phyloP scores from a whole-genome alignment of 1,140 invertebrate species.

The Linepithema humile region DNA sequence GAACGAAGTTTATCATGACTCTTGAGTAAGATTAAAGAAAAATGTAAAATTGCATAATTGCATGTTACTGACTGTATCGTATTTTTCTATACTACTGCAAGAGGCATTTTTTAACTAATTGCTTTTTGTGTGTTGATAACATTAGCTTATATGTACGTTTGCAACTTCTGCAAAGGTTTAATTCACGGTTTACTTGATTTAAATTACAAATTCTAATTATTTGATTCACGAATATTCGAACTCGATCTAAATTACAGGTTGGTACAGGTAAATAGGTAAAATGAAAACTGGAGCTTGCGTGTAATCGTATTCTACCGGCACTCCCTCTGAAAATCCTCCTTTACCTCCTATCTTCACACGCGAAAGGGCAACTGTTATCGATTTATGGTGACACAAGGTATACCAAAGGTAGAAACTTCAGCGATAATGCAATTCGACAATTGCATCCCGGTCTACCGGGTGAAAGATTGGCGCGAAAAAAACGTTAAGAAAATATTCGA shows the following conservation, averaged over 20 bases:
- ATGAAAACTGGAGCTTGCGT: neutral
- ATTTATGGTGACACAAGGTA: conserved; percentile 17
- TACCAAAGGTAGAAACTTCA: neutral
- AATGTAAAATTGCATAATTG: conserved; percentile 1
- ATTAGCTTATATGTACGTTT: too few relatives aligned
- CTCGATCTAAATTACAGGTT: too few relatives aligned
- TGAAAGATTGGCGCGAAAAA: neutral
- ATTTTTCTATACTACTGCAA: neutral
- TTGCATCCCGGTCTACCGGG: neutral
- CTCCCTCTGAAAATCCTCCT: neutral
- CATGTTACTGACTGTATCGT: neutral
- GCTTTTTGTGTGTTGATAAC: too few relatives aligned
- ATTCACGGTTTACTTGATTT: neutral
- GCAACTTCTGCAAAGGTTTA: neutral
- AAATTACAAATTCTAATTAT: neutral
- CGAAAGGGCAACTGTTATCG: conserved; percentile 39
- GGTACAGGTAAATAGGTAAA: neutral
- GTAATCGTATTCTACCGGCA: neutral
- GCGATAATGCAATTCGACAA: conserved; percentile 2
- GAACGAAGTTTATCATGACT: neutral
- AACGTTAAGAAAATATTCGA: neutral
- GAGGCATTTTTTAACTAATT: neutral
- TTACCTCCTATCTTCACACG: conserved; percentile 17
- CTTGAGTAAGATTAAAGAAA: neutral
- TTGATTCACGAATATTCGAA: neutral